These are phyloP conservation scores for Eugnorisma glareosa DNA, from an alignment of 2,888 invertebrate species.

Conservation along the genomic window DNA sequence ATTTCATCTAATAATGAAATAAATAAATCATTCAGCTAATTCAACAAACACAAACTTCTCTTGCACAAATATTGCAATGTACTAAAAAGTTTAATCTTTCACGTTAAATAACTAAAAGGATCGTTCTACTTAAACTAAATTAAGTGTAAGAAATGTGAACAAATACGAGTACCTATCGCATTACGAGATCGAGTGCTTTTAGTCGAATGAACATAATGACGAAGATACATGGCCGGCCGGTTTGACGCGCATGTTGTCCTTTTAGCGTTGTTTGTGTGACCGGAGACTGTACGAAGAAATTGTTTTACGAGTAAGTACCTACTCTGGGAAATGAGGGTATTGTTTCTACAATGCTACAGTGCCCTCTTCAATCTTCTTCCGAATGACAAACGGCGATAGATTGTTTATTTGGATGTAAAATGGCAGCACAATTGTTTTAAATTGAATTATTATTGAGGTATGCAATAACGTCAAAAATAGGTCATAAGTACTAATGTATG, in stretches of 20 bases:
- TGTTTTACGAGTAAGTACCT: conserved; percentile 25
- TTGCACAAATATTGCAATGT: conserved; percentile 46
- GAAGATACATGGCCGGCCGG: conserved; percentile 64
- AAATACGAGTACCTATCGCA: conserved; percentile 73
- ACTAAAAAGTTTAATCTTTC: conserved; percentile 64
- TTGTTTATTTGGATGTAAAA: neutral
- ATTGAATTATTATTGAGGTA: neutral
- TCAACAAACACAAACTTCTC: conserved; percentile 35
- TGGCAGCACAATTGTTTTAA: neutral
- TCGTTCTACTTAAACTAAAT: conserved; percentile 77
- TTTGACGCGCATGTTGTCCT: conserved; percentile 58
- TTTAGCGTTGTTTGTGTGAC: conserved; percentile 27
- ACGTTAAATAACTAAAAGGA: conserved; percentile 63
- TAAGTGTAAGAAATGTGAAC: conserved; percentile 77
- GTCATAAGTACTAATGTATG: neutral
- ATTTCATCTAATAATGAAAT: too few relatives aligned
- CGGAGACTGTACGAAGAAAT: conserved; percentile 15
- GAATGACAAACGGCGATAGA: neutral
- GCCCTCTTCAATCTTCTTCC: conserved; percentile 7
- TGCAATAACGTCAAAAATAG: neutral
- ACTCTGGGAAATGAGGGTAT: conserved; percentile 5
- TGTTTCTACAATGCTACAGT: conserved; percentile 5
- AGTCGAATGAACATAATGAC: conserved; percentile 76
- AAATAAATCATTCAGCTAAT: conserved; percentile 7
- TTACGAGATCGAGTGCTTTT: conserved; percentile 80